phyloP scores from a whole-genome alignment of 1,140 invertebrate genomes.

The Bombus breviceps region DNA sequence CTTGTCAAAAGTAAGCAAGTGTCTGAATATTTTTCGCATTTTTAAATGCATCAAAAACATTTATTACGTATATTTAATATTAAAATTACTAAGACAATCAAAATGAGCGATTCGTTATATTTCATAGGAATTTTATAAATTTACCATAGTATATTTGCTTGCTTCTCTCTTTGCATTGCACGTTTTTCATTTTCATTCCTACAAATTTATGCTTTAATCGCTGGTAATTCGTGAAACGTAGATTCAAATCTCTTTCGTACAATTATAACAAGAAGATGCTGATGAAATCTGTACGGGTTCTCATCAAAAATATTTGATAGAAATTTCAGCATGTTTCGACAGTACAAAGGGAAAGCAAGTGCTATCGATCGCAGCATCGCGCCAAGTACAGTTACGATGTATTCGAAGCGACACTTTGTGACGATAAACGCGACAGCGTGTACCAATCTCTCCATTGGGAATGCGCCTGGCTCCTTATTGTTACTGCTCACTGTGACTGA shows the following conservation, averaged over 20 bases:
- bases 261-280: not conserved
- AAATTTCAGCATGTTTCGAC: not conserved
- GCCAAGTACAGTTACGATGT: constrained; percentile 30
- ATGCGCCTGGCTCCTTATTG: constrained; percentile 41
- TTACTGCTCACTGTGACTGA: constrained; percentile 9
- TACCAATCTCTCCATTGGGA: constrained; percentile 38
- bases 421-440: constrained; percentile 44
- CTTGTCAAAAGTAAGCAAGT: too few species aligned
- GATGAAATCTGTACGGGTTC: not conserved
- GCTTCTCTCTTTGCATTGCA: too few species aligned
- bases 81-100: too few species aligned
- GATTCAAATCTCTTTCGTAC: not conserved
- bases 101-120: too few species aligned
- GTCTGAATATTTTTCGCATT: too few species aligned
- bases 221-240: not conserved
- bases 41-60: too few species aligned
- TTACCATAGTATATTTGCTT: too few species aligned
- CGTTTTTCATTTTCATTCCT: too few species aligned
- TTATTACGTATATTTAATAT: too few species aligned
- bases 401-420: constrained; percentile 29
- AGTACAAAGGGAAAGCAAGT: not conserved
- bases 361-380: constrained; percentile 32
- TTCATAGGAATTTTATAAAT: too few species aligned
- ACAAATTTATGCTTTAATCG: too few species aligned
- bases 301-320: not conserved